Base-by-base conservation (phyloP, 2,797 vertebrate species). In the Lemur catta region DNA sequence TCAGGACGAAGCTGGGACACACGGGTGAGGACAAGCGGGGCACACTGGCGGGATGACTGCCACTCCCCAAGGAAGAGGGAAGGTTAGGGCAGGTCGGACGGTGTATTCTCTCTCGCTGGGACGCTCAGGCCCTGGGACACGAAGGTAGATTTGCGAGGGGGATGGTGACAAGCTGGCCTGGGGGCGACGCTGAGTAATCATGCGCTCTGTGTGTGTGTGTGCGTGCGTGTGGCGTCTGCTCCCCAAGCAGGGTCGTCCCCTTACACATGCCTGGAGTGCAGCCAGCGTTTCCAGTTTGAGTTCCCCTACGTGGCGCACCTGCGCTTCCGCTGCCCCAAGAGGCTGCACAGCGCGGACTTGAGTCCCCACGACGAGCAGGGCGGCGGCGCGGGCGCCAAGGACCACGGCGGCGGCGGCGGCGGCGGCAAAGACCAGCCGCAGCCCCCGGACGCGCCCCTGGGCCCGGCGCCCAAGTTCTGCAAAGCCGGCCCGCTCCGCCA, bases 221-320 rank as follows among this genome's bases (percentile, higher is more conserved):
- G 81, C 1, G 78, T 38, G 87, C 61, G 71, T 33, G 65, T 78
- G 95, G 24, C 89, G 84, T 94, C 52, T 96, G 93, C 52, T 94
- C 63, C 84, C 69, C 89, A 46, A 94, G 96, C 98, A 99, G 99
- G 99, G 80, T 98, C 99, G 0, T 97, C 99, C 52, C 99, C 99
- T 52, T 99, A 98, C 97, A 98, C 98, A 7, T 99, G 99, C 98
- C 98, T 99, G 22, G 99, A 99, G 97, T 99, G 99, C 98, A 99
- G 98, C 98, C 99, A 99, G 95, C 98, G 99, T 55, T 99, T 99
- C 98, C 99, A 99, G 98, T 99, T 99, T 75, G 99, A 99, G 98
- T 99, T 99, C 92, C 99, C 99, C 0, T 99, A 99, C 81, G 97
- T 99, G 98, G 99, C 99, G 61, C 99, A 99, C 88, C 98, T 99